Base-by-base conservation (phyloP, 1,140 invertebrate genomes). In the Bradysia coprophila region DNA sequence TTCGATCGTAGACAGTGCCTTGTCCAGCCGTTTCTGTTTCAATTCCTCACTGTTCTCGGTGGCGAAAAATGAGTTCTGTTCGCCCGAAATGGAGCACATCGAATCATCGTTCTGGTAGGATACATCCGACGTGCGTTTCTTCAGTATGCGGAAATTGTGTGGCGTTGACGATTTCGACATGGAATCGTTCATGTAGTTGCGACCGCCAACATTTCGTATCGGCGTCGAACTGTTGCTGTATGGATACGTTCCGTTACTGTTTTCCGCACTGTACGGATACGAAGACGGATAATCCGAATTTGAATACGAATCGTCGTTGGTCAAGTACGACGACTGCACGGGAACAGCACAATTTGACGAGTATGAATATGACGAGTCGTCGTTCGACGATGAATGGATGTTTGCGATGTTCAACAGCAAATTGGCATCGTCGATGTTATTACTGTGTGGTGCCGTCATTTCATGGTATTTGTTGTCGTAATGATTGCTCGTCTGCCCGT, bases 31-130 rank as follows among this genome's bases (percentile, higher is more conserved):
- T 13, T 51, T 48, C 31, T 57, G 49, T 38, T 60, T 55, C 1
- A 57, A 53, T 40, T 61, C 58, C 0, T 46, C 43, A 23, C 60
- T 55, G 20, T 60, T 51, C 28, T 61, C 57, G 2, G 57, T 55
- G n/a, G 52, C 56, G 43, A 61, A 61, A 38, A 57, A 61, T 0
- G 55, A 57, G 41, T 61, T 61, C 42, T 60, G 57, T 44, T 60
- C 57, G 2, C 15, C 36, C 15, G n/a, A 18, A 18, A 21, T 21
- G 2, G 57, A 45, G 3, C 22, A 23, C n/a, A 42, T 28, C 8
- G 39, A 41, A 32, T 45, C 44, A 32, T 45, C 44, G 33, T 45
- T 45, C 23, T 42, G 33, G 21, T 38, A 18, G 11, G 43, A 45
- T 5, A 38, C 2, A 19, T 38, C 21, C 33, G 40, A 42, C 15